A percentile compares a stretch with the other conserved stretches of the same genome.
These are phyloP conservation scores for Actinia tenebrosa DNA, from an alignment of 64 coral and sea anemone genomes.

Conservation along the genomic window DNA sequence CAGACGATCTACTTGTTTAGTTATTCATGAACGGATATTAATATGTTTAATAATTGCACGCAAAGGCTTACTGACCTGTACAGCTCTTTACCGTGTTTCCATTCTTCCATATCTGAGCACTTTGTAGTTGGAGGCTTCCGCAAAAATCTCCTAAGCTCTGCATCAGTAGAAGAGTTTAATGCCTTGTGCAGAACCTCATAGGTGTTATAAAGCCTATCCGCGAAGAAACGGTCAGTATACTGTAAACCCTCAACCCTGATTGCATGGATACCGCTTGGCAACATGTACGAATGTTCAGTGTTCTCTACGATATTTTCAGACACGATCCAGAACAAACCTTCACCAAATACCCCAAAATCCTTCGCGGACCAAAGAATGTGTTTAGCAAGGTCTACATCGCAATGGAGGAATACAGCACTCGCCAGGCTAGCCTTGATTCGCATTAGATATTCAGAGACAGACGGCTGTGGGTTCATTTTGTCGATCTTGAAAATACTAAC, in stretches of 20 bases:
- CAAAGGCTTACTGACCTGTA: neutral
- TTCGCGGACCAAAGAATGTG: slow-evolving; percentile 59
- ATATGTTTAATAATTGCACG: too few relatives aligned
- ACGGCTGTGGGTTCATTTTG: neutral
- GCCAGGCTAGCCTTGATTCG: slow-evolving; percentile 51
- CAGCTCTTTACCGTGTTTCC: neutral
- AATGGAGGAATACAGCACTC: slow-evolving; percentile 35
- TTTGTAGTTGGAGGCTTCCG: slow-evolving; percentile 9
- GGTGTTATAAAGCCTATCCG: neutral
- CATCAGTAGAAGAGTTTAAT: slow-evolving; percentile 13
- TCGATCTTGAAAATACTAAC: slow-evolving; percentile 38
- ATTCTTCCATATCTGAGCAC: slow-evolving; percentile 28
- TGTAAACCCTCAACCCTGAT: slow-evolving; percentile 23
- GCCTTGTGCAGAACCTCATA: slow-evolving; percentile 41
- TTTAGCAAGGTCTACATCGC: slow-evolving; percentile 34
- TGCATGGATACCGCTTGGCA: slow-evolving; percentile 71
- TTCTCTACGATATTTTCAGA: slow-evolving; percentile 49
- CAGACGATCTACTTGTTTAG: too few relatives aligned
- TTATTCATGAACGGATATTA: too few relatives aligned
- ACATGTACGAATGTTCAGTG: slow-evolving; percentile 31
- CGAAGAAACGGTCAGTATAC: neutral
- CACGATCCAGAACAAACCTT: slow-evolving; percentile 63
- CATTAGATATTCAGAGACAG: slow-evolving; percentile 24
- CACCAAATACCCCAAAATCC: slow-evolving; percentile 54
- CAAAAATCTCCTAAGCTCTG: neutral